These are phyloP conservation scores for Ophioninae sp. DNA, from an alignment of 2,888 invertebrate genomes.

Conservation along the genomic window DNA sequence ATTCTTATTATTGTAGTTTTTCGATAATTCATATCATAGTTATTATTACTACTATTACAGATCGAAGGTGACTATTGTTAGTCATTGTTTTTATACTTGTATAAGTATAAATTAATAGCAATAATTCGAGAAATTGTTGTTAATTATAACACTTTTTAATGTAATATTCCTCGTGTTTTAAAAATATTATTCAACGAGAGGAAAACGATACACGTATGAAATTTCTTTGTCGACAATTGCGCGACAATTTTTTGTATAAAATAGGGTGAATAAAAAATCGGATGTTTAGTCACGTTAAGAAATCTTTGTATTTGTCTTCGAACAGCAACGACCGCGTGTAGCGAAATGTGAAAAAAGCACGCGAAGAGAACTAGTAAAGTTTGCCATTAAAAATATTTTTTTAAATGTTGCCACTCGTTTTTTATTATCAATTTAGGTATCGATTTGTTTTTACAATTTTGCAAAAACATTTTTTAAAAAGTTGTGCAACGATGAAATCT, in stretches of 20 bases:
- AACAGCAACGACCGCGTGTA: constrained; percentile 2
- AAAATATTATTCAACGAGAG: no score
- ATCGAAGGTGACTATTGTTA: no score
- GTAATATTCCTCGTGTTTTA: no score
- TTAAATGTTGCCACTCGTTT: no score
- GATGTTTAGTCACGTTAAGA: background rate
- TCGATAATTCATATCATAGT: no score
- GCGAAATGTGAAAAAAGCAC: background rate
- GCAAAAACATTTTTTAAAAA: no score
- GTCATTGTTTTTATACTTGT: background rate
- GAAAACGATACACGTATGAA: background rate
- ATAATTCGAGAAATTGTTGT: background rate
- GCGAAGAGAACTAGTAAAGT: background rate
- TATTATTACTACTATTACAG: no score
- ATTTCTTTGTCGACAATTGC: background rate
- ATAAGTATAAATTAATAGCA: background rate
- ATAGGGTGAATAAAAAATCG: background rate
- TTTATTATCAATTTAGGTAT: no score
- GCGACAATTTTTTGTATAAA: constrained; percentile 1
- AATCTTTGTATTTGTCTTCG: constrained; percentile 12
- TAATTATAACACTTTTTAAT: no score
- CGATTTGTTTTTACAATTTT: no score
- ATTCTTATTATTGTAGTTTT: no score
- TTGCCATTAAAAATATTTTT: background rate
- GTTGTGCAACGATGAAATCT: no score